Conservation (phyloP, 2,113 vertebrate species). For the Cheirogaleus medius region DNA sequence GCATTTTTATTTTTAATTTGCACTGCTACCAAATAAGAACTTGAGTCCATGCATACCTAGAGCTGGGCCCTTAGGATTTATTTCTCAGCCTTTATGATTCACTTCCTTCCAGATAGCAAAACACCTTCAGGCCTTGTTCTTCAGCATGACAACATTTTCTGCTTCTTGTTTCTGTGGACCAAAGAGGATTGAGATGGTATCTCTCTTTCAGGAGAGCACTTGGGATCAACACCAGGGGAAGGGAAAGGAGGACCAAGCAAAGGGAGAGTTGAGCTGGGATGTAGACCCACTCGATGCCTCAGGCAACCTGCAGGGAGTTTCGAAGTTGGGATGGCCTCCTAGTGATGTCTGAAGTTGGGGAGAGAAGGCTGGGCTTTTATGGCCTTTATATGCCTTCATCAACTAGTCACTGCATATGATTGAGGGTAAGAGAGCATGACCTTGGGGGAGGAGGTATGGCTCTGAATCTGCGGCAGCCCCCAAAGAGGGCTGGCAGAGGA, state of each 20-base stretch:
- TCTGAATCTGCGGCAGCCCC: neutral
- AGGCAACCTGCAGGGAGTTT: neutral
- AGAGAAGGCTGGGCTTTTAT: neutral
- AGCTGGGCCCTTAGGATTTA: neutral
- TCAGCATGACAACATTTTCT: neutral
- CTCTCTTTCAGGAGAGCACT: neutral
- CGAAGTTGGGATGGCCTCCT: neutral
- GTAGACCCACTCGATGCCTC: neutral
- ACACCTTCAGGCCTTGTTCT: neutral
- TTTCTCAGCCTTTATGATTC: neutral
- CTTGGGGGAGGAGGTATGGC: neutral
- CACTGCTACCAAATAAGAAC: neutral
- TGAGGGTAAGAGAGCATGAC: fast-evolving
- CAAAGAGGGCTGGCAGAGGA: neutral
- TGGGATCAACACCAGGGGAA: neutral
- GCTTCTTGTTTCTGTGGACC: neutral
- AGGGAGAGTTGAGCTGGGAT: neutral
- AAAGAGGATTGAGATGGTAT: neutral
- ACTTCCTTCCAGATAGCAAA: neutral
- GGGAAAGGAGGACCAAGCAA: neutral
- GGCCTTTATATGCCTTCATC: neutral
- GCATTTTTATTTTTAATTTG: neutral
- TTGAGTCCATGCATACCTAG: neutral
- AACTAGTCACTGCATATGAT: neutral
- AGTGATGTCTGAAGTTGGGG: neutral